Conservation (phyloP, 1,140 invertebrate species). For the Drosophila nigromelanica region DNA sequence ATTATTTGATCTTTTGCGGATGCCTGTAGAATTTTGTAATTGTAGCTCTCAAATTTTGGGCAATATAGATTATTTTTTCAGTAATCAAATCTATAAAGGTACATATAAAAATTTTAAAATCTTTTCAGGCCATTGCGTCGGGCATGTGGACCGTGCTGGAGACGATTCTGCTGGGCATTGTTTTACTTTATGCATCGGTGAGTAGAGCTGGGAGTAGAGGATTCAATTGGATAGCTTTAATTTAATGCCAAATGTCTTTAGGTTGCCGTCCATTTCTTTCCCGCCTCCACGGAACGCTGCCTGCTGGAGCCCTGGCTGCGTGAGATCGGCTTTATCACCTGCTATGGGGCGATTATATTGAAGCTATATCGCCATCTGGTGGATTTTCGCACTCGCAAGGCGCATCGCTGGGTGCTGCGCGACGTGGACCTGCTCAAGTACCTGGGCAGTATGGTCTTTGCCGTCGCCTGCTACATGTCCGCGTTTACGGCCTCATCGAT, state of each 20-base stretch:
- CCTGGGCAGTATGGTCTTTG: constrained; percentile 89
- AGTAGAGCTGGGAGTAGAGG: constrained; percentile 80
- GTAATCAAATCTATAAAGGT: too few relatives aligned
- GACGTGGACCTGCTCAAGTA: constrained; percentile 93
- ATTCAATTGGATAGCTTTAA: too few relatives aligned
- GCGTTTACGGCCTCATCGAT: constrained; percentile 91
- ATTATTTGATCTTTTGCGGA: too few relatives aligned
- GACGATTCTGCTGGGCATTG: constrained; percentile 92
- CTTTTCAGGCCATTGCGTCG: constrained; percentile 88
- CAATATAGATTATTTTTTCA: too few relatives aligned
- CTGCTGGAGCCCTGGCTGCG: constrained; percentile 94
- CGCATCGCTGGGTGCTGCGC: constrained; percentile 93
- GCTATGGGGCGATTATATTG: constrained; percentile 95
- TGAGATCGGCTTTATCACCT: constrained; percentile 94
- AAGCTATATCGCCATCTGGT: constrained; percentile 94
- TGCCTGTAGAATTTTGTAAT: too few relatives aligned
- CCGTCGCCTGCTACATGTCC: constrained; percentile 92
- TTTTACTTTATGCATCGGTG: constrained; percentile 94
- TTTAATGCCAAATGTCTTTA: constrained; percentile 76
- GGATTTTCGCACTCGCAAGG: constrained; percentile 93
- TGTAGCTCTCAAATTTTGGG: too few relatives aligned
- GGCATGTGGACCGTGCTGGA: constrained; percentile 96
- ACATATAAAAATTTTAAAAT: not conserved
- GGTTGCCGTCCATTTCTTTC: constrained; percentile 93
- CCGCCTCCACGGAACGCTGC: constrained; percentile 90